phyloP scores from a whole-genome alignment of 1,140 invertebrate genomes.

The Stegodyphus mimosarum region DNA sequence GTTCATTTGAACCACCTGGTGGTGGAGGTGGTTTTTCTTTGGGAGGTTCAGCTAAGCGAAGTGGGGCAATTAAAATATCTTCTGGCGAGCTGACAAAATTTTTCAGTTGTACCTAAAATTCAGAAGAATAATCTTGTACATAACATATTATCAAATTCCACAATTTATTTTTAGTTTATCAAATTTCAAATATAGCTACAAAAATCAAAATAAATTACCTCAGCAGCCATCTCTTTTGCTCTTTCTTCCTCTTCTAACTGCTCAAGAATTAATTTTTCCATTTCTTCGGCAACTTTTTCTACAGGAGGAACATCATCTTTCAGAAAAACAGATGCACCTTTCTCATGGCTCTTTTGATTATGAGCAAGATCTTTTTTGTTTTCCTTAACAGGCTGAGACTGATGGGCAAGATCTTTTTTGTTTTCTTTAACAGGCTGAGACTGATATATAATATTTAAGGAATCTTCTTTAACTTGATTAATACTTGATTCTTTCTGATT shows the following conservation, averaged over 20 bases:
- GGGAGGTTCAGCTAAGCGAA: conserved; percentile 60
- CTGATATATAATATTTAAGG: neutral
- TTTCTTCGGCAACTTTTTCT: conserved; percentile 53
- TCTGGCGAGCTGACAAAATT: conserved; percentile 8
- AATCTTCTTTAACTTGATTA: neutral
- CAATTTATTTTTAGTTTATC: too few species aligned
- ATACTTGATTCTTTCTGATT: neutral
- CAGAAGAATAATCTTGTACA: neutral
- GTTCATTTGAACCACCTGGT: conserved; percentile 15
- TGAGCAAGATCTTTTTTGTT: too few species aligned
- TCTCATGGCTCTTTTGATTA: neutral
- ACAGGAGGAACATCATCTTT: conserved; percentile 41
- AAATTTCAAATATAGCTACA: too few species aligned
- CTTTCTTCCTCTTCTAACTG: conserved; percentile 56
- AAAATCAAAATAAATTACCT: conserved; percentile 3
- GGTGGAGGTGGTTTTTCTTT: conserved; percentile 64
- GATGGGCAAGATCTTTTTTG: neutral
- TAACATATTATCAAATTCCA: neutral
- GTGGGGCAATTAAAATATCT: conserved; percentile 29
- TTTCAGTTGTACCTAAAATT: conserved; percentile 1
- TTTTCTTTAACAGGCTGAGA: neutral
- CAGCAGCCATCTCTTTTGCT: conserved; percentile 45
- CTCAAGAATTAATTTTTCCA: conserved; percentile 57
- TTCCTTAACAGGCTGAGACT: too few species aligned
- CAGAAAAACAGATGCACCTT: neutral